Evolutionary conservation across 64 coral and sea anemone genomes (phyloP), one percentile per base, ranked within the genome.

Genomic region (Porites lutea): DNA sequence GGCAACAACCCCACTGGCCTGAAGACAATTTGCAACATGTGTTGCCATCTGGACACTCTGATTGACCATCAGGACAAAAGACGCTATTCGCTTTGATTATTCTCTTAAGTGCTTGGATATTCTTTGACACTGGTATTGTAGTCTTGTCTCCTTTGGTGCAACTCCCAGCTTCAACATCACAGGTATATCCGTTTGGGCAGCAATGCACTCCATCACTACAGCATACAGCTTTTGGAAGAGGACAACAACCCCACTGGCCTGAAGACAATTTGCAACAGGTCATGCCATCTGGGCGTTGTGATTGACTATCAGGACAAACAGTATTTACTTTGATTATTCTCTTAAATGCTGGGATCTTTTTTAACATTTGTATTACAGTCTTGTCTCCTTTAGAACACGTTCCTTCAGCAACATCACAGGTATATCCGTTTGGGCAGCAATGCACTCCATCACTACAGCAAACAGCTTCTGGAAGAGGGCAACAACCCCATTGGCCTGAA

Each of bases 151-250:
- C 48, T 0, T 16, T 37, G 0, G 27, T 51, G 3, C 90, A 92
- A 2, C 43, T 84, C 63, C 79, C 68, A 52, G 6, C 48, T 0
- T 67, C 37, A 8, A 67, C 47, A 53, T 92, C 72, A 57, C 58
- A 98, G 10, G 92, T 91, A 70, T 92, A 98, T 20, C 92, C 92
- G 21, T 82, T 61, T 4, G 96, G 96, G 52, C 96, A 98, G 83
- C 96, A 98, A 69, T 92, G 89, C 12, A 50, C 11, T 9, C 78
- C 48, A 23, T 98, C 96, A 62, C 43, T 37, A 78, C 96, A 98
- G 51, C 96, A 98, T 11, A 98, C 96, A 12, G 96, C 96, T 18
- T 89, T 85, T 52, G 92, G 96, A 43, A 98, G 71, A 12, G 96
- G 92, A 71, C 96, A 98, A 83, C 96, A 98, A 8, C 92, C 88